Percentiles rank a stretch among this genome's conserved stretches.
phyloP scores from a whole-genome alignment of 2,113 vertebrate species.

The Brachypteracias leptosomus region DNA sequence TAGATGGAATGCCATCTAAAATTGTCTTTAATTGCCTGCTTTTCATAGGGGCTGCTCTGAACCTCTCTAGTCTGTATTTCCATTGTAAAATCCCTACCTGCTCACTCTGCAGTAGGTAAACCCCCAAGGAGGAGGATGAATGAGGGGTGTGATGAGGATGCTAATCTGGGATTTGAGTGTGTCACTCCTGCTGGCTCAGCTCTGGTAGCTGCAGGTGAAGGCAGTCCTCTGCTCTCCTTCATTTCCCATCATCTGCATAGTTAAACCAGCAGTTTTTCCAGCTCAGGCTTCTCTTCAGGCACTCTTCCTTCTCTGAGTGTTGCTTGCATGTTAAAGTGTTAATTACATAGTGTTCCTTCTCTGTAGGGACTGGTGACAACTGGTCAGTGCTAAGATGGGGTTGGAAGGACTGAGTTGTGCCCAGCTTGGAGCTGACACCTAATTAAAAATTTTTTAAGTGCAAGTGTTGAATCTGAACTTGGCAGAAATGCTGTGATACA shows the following conservation, averaged over 20 bases:
- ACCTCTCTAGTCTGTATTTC: not conserved
- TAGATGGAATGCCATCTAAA: not conserved
- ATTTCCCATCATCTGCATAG: not conserved
- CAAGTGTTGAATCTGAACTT: not conserved
- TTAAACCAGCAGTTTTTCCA: not conserved
- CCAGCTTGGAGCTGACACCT: not conserved
- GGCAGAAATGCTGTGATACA: not conserved
- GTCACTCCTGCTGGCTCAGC: not conserved
- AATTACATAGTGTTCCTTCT: not conserved
- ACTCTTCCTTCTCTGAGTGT: not conserved
- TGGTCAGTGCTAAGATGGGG: not conserved
- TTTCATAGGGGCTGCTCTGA: not conserved
- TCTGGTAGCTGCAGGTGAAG: not conserved
- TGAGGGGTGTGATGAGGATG: not conserved
- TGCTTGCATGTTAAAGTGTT: not conserved
- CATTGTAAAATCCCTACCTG: rapidly evolving
- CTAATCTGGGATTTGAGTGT: not conserved
- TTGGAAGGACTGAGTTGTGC: not conserved
- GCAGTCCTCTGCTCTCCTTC: not conserved
- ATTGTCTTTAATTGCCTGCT: not conserved
- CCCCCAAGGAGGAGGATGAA: not conserved
- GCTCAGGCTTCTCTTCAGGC: not conserved
- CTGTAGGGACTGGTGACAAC: not conserved
- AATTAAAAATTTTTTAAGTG: not conserved
- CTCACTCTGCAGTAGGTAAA: not conserved